phyloP scores from a whole-genome alignment of 2,797 vertebrate genomes.

The Melanotaenia pygmaea region DNA sequence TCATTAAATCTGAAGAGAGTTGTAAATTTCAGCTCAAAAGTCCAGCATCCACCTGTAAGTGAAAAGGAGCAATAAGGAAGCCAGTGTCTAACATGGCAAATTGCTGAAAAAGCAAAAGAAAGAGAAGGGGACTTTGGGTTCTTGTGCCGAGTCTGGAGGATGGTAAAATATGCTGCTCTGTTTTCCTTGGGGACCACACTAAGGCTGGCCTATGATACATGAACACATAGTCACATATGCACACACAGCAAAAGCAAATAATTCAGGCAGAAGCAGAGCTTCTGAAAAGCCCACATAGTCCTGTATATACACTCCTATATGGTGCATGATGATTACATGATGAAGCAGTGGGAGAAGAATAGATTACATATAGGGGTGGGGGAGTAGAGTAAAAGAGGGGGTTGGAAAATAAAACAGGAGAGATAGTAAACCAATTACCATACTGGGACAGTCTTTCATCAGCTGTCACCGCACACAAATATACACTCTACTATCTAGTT shows the following conservation, averaged over 20 bases:
- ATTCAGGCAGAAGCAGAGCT: conserved; percentile 35
- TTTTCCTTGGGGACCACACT: conserved; percentile 44
- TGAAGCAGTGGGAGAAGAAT: conserved; percentile 53
- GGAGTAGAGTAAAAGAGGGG: conserved; percentile 18
- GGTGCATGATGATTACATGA: conserved; percentile 32
- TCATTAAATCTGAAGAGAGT: conserved; percentile 8
- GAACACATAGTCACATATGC: conserved; percentile 48
- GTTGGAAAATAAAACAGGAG: conserved; percentile 24
- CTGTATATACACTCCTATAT: conserved; percentile 14
- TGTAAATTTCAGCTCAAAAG: background rate
- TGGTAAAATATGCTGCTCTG: conserved; percentile 72
- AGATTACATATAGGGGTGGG: conserved; percentile 46
- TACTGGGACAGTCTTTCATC: conserved; percentile 73
- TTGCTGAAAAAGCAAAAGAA: conserved; percentile 71
- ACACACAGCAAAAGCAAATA: conserved; percentile 70
- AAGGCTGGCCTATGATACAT: conserved; percentile 49
- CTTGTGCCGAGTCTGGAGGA: conserved; percentile 53
- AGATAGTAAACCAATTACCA: conserved; percentile 67
- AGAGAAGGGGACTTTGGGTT: conserved; percentile 53
- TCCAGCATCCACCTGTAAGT: conserved; percentile 12
- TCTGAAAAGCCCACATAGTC: conserved; percentile 37
- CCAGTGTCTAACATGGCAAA: conserved; percentile 27
- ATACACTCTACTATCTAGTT: conserved; percentile 40
- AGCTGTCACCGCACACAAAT: conserved; percentile 61
- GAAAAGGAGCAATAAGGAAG: conserved; percentile 47